phyloP scores from a whole-genome alignment of 1,140 invertebrate genomes.

The Drosophila orena region DNA sequence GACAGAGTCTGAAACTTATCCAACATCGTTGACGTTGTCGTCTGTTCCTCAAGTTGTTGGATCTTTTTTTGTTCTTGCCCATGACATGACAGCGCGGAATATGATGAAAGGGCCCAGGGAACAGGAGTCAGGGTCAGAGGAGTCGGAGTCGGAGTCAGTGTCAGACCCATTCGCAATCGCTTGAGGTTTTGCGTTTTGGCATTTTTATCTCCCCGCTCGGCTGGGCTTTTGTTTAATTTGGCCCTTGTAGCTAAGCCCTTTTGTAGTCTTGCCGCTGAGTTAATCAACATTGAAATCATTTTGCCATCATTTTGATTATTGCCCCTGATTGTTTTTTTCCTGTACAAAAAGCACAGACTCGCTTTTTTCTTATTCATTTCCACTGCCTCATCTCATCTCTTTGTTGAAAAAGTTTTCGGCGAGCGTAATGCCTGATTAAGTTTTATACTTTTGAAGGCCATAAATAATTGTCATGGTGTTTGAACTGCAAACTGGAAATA shows the following conservation, averaged over 20 bases:
- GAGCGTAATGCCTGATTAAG: conserved; percentile 64
- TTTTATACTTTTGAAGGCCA: conserved; percentile 60
- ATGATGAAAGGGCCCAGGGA: conserved; percentile 74
- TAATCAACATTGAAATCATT: conserved; percentile 81
- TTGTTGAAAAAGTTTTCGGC: conserved; percentile 35
- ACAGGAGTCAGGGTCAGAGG: conserved; percentile 33
- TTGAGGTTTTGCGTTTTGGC: conserved; percentile 45
- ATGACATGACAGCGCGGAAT: conserved; percentile 80
- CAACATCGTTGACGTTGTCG: conserved; percentile 78
- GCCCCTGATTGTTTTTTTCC: conserved; percentile 62
- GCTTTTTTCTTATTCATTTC: conserved; percentile 3
- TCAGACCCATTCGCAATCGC: conserved; percentile 24
- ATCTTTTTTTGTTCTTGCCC: conserved; percentile 59
- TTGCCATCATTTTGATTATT: conserved; percentile 79
- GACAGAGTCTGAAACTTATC: conserved; percentile 75
- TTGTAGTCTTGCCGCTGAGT: conserved; percentile 74
- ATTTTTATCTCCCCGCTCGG: conserved; percentile 54
- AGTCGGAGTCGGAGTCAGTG: conserved; percentile 14
- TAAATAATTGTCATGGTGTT: conserved; percentile 69
- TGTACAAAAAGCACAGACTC: not conserved
- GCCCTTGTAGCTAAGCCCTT: conserved; percentile 66
- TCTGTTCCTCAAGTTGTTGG: conserved; percentile 39
- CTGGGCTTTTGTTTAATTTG: conserved; percentile 74
- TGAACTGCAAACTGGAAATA: conserved; percentile 58
- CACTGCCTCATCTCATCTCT: conserved; percentile 24